Evolutionary conservation across 2,888 invertebrate species (phyloP), one percentile per base, ranked within the genome.

Genomic region (Amitus sp.): DNA sequence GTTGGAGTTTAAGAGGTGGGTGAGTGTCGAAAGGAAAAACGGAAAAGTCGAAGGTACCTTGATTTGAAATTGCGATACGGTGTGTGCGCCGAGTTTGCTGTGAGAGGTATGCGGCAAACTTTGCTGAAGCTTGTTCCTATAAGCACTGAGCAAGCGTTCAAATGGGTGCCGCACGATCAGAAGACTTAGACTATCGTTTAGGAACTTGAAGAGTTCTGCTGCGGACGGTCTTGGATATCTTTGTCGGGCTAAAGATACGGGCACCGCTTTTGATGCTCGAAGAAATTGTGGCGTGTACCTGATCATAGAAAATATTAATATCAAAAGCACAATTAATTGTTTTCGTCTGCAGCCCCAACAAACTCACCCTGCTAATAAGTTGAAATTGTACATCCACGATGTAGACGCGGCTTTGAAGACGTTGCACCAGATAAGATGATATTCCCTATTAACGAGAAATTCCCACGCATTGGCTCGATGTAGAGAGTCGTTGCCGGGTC

Each of bases 371-470:
- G 93, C 93, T 82, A 94, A 87, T 49, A 93, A 83, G 82, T 94
- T 93, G 83, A 94, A 94, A 83, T 94, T 94, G 83, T 93, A 93
- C 90, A 94, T 93, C 94, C 94, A 94, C 0, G 94, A 93, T 13
- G 94, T 93, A n/a, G 94, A 94, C 7, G 90, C 90, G 28, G 90
- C 90, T 83, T 90, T 90, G 75, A 90, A 90, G 66, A 90, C 87
- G 76, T 90, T 90, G 75, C 90, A 90, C 93, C 93, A 93, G 77
- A 93, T 90, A 52, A 93, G 86, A 78, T 90, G 91, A 80, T 93
- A 89, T 77, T 92, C 90, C 69, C 87, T 86, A 82, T 91, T 91
- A 73, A 93, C 90, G 75, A 94, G 86, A 82, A 91, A 94, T 81
- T 94, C 93, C 94, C 93, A 93, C 10, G 93, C 89, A 74, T 92